Evolutionary conservation across 2,113 vertebrate genomes (phyloP).

Genomic region (Peromyscus maniculatus): DNA sequence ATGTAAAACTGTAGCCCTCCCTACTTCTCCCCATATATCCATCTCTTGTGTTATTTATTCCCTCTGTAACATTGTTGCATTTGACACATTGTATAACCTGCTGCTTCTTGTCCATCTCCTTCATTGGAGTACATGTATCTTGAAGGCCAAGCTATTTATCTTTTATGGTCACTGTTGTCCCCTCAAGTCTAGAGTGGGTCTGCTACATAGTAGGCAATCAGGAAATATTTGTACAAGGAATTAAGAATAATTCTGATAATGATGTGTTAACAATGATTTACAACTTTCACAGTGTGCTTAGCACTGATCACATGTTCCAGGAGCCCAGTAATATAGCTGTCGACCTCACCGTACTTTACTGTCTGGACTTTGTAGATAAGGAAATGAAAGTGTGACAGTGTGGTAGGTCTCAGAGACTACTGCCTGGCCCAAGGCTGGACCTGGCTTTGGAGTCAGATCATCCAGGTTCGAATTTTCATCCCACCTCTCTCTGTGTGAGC

Average conservation of each 20-base stretch:
- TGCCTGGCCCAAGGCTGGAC: background rate
- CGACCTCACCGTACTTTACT: background rate
- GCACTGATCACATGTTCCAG: background rate
- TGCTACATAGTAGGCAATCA: background rate
- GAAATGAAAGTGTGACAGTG: background rate
- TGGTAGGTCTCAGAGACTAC: background rate
- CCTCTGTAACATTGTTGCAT: background rate
- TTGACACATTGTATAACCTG: background rate
- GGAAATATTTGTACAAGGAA: slow-evolving; percentile 37
- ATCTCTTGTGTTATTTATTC: background rate
- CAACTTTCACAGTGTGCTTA: background rate
- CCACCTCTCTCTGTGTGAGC: background rate
- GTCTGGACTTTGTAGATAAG: background rate
- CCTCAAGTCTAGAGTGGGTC: background rate
- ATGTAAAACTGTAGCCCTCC: background rate
- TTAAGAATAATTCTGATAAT: slow-evolving; percentile 24
- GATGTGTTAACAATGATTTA: background rate
- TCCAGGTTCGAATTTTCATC: background rate
- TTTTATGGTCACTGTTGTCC: background rate
- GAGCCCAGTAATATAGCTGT: background rate
- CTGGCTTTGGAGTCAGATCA: slow-evolving; percentile 11
- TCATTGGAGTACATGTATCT: background rate
- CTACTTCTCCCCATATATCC: background rate
- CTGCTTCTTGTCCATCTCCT: background rate
- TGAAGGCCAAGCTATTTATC: background rate